Base-by-base conservation (phyloP, 2,113 vertebrate genomes). In the Miniopterus natalensis region DNA sequence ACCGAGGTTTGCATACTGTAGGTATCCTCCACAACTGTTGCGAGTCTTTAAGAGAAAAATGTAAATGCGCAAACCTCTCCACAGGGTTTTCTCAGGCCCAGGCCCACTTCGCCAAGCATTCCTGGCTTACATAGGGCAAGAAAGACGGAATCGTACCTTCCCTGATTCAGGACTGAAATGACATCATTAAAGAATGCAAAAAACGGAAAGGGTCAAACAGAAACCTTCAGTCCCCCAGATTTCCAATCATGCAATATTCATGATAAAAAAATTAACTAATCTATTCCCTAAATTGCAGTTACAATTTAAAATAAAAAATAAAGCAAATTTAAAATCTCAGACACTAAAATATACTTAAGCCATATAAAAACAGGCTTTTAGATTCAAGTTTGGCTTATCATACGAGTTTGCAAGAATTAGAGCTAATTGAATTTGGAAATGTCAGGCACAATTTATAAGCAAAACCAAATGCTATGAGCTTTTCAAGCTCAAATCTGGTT, bases 381-480 rank as follows among this genome's bases (percentile, higher is more conserved):
- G 53, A 71, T 49, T 23, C 2, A 92, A 94, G 42, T 92, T 96
- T 98, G 96, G 15, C 85, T 97, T 94, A 92, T 95, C 95, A 89
- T 73, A 36, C 94, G 27, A 92, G 94, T 97, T 97, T 53, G 51
- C 2, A 73, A 95, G 90, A 97, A 97, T 5, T 89, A 23, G 95
- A 97, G 74, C 95, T 98, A 97, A 97, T 94, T 98, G 96, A 98
- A 96, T 97, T 95, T 94, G 78, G 75, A 97, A 96, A 93, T 97
- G 85, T 89, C 81, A 96, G 95, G 77, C 63, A 90, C 71, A 96
- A 96, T 97, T 96, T 97, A 92, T 80, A 90, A 81, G 40, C 31
- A 97, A 96, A 81, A 92, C 0, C 1, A 97, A 96, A 66, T 4
- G 47, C 0, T 90, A 13, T 88, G 25, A 71, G 1, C 1, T 97